Conservation (phyloP, 2,888 invertebrate genomes). For the Podotricha telesiphe region DNA sequence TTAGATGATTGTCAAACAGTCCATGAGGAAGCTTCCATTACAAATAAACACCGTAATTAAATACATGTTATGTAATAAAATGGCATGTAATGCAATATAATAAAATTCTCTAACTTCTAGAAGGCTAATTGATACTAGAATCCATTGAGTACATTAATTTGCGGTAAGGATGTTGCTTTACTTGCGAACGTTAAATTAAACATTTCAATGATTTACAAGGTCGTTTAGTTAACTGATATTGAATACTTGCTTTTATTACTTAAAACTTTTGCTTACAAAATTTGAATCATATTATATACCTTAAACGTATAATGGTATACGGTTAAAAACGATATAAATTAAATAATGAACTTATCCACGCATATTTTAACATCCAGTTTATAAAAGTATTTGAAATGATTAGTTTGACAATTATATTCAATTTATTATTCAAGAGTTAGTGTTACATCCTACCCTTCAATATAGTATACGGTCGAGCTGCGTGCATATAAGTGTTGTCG, state of each 20-base stretch:
- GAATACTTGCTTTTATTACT: background rate
- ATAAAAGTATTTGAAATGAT: background rate
- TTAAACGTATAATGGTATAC: background rate
- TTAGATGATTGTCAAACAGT: background rate
- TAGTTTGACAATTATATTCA: background rate
- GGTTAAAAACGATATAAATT: background rate
- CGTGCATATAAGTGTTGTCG: background rate
- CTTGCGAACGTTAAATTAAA: slow-evolving; percentile 1
- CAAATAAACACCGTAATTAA: background rate
- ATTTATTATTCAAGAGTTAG: background rate
- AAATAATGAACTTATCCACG: background rate
- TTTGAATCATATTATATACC: too few species aligned
- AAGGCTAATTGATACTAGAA: too few species aligned
- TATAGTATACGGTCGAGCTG: background rate
- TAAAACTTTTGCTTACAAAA: background rate
- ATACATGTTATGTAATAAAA: background rate
- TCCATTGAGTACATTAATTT: background rate
- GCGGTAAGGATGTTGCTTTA: background rate
- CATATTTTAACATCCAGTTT: background rate
- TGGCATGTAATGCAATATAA: background rate
- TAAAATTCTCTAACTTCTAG: too few species aligned
- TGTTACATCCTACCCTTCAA: background rate
- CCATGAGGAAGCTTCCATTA: background rate
- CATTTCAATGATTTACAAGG: slow-evolving; percentile 4
- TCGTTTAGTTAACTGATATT: background rate